These are phyloP conservation scores for Mya arenaria DNA, from an alignment of 1,140 invertebrate species.

Conservation along the genomic window DNA sequence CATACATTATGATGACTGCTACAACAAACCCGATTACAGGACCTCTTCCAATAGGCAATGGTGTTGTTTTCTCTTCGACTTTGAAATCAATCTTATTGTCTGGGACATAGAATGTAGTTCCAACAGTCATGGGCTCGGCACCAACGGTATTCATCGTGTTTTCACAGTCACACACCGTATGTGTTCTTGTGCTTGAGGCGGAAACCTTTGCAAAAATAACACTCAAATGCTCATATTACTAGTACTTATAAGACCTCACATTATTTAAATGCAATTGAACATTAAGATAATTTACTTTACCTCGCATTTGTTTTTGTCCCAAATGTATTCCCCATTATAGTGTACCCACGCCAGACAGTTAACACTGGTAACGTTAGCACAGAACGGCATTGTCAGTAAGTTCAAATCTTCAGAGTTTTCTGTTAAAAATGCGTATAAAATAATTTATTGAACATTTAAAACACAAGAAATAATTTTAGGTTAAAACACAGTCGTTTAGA, in stretches of 20 bases:
- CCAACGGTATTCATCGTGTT: neutral
- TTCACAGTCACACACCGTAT: conserved; percentile 19
- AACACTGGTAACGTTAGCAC: conserved; percentile 50
- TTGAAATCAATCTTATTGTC: conserved; percentile 43
- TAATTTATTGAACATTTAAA: too few species aligned
- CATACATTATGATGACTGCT: conserved; percentile 18
- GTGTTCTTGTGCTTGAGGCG: neutral
- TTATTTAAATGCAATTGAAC: too few species aligned
- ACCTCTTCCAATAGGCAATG: neutral
- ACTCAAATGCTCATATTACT: too few species aligned
- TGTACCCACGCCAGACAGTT: conserved; percentile 39
- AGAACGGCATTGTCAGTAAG: conserved; percentile 21
- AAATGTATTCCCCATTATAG: neutral
- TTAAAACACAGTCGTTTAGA: too few species aligned
- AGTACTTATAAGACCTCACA: too few species aligned
- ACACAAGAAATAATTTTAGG: too few species aligned
- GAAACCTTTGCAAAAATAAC: too few species aligned
- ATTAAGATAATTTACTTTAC: too few species aligned
- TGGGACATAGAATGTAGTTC: conserved; percentile 49
- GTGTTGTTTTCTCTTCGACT: too few species aligned
- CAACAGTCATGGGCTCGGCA: conserved; percentile 19
- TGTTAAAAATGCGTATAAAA: too few species aligned
- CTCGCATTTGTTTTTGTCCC: conserved; percentile 38
- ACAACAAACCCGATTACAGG: conserved; percentile 45
- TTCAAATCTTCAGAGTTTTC: conserved; percentile 8